Evolutionary conservation across 1,140 invertebrate species (phyloP).

Genomic region (Plectus sambesii): DNA sequence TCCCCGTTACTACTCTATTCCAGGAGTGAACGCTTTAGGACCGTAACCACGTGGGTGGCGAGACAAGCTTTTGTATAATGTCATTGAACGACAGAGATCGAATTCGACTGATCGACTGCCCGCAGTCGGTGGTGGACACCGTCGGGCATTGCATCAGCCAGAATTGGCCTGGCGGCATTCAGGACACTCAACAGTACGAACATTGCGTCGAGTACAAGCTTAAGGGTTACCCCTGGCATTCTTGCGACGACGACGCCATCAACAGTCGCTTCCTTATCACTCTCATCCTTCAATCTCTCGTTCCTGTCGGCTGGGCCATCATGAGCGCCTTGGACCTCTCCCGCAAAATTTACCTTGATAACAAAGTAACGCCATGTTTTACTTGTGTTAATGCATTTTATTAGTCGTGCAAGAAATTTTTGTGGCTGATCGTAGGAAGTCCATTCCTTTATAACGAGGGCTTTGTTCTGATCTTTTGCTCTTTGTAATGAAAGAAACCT

Average conservation of each 20-base stretch:
- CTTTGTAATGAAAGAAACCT: slow-evolving; percentile 2
- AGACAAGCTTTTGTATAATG: slow-evolving; percentile 10
- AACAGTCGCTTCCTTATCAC: slow-evolving; percentile 4
- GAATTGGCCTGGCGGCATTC: slow-evolving; percentile 4
- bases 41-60: not conserved
- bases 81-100: slow-evolving; percentile 9
- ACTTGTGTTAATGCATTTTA: no score
- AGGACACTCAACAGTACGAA: not conserved
- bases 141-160: not conserved
- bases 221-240: slow-evolving; percentile 10
- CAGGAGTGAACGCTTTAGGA: not conserved
- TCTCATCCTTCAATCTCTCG: not conserved
- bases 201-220: slow-evolving; percentile 9
- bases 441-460: no score
- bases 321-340: slow-evolving; percentile 10
- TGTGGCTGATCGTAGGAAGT: not conserved
- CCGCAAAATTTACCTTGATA: not conserved
- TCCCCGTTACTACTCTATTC: no score
- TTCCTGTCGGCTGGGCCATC: slow-evolving; percentile 8
- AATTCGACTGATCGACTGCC: slow-evolving; percentile 13
- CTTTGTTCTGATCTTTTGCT: no score
- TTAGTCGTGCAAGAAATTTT: not conserved
- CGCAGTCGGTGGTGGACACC: not conserved
- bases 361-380: slow-evolving; percentile 9
- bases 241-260: slow-evolving; percentile 1